Evolutionary conservation across 2,888 invertebrate genomes (phyloP), one percentile per base, ranked within the genome.

Genomic region (Gasteruption jaculator): DNA sequence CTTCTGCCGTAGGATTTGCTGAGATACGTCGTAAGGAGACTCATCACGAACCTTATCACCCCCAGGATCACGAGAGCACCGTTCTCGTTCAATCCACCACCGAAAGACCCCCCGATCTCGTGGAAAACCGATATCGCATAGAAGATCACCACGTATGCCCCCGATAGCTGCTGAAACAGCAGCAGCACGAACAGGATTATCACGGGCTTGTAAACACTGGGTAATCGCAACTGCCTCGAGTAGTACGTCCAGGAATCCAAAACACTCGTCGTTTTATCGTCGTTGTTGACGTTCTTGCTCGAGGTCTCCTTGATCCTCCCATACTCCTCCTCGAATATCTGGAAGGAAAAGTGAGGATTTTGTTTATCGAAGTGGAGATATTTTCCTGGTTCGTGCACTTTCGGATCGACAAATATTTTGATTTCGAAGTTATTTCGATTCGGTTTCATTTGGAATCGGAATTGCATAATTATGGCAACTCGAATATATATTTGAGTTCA

Each of bases 71-170:
- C 68, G 3, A 77, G 54, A 2, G 76, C 75, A 0, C 69, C 64
- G 51, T 73, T 76, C 42, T 72, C 74, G 46, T 76, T 63, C 5
- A 76, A 58, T 15, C 71, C 72, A 16, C 48, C 59, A 8, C 70
- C 68, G 43, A 74, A 73, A 27, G 66, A 54, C 0, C 73, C 74
- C 2, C 74, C 74, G 20, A 78, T 65, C 46, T 73, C 62, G 20
- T 70, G 59, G 49, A 79, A 76, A 12, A 79, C 59, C 16, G 76
- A 74, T 4, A 77, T 72, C 0, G 78, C 76, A 52, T 80, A 80
- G 57, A 80, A 78, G 38, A 80, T 76, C 2, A 79, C 71, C 1
- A 76, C 76, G 54, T 80, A 80, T 2, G 73, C 72, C 5, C 79
- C 78, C 2, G 78, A 75, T 1, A 77, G 52, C 60, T 80, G 80